Base-by-base conservation (phyloP, 1,140 invertebrate genomes). In the Zaprionus nigranus region DNA sequence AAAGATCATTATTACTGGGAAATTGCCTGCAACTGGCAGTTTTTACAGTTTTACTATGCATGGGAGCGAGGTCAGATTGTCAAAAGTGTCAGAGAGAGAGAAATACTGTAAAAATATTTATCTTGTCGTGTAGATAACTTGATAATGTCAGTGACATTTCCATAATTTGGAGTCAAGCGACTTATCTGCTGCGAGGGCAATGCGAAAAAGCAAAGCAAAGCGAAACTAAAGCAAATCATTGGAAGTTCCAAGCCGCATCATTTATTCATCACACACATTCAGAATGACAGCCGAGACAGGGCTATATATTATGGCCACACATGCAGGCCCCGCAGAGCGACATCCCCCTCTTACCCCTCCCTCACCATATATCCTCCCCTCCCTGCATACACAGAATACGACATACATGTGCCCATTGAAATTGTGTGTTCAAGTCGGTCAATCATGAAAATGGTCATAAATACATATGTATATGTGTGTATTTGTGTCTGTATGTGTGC, bases 381-480 rank as follows among this genome's bases (percentile, higher is more conserved):
- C 11, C 30, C 15, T 34, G 36, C 58, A 20, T 22, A 53, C 53
- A 58, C 20, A 40, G 40, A 34, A 20, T 24, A 38, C 53, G 46
- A 58, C 54, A 65, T 79, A 43, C 71, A 75, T 78, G 75, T 64
- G 70, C 65, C 49, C 65, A 68, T 73, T 73, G 63, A 73, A 75
- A 75, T 64, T 78, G 64, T 57, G 59, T 68, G 59, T 62, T 40
- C 56, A 65, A 74, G 71, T 84, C 68, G 84, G 84, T 88, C 84
- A 87, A 75, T 90, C 85, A 84, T 87, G 84, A 75, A 88, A 87
- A 87, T 87, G 81, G 62, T 74, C 83, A 87, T 88, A 88, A 88
- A 88, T 86, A 65, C 36, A 65, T 53, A 76, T 72, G n/a, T n/a
- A 81, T 46, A 62, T 63, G 51, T 64, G 38, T 49, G 13, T 43